phyloP scores from a whole-genome alignment of 2,113 vertebrate species.

The Poecilia latipinna region DNA sequence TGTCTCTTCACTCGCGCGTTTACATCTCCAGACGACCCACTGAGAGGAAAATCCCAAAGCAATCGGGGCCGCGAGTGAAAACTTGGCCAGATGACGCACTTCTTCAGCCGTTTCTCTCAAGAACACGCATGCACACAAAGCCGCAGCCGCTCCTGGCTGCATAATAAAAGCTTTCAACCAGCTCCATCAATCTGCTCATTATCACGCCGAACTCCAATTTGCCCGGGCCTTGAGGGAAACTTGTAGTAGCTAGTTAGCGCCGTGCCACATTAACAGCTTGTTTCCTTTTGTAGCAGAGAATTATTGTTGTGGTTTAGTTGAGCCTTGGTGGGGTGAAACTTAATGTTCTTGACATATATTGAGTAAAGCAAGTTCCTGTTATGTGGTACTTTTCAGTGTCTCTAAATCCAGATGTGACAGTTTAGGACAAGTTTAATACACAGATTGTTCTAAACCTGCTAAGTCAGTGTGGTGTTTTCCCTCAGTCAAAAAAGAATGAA shows the following conservation, averaged over 20 bases:
- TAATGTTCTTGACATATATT: neutral
- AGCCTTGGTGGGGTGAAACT: neutral
- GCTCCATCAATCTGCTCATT: conserved; percentile 49
- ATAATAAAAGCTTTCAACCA: conserved; percentile 43
- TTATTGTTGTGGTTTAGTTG: conserved; percentile 30
- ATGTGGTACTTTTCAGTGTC: neutral
- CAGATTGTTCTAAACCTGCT: conserved; percentile 7
- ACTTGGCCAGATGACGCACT: neutral
- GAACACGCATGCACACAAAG: conserved; percentile 6
- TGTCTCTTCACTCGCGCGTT: neutral
- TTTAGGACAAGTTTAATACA: neutral
- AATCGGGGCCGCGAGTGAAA: neutral
- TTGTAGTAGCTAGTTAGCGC: conserved; percentile 42
- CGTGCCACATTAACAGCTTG: conserved; percentile 27
- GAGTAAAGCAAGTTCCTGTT: neutral
- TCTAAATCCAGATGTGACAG: neutral
- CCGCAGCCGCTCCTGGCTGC: conserved; percentile 6
- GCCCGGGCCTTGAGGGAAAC: conserved; percentile 37
- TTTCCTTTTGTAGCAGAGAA: conserved; percentile 16
- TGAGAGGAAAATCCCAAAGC: neutral
- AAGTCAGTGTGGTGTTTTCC: conserved; percentile 5
- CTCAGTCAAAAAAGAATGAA: conserved; percentile 5
- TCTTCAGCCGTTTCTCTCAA: neutral
- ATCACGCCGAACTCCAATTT: conserved; percentile 34
- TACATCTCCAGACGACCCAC: neutral